These are phyloP conservation scores for Lycaena phlaeas DNA, from an alignment of 2,888 invertebrate genomes.

Conservation along the genomic window DNA sequence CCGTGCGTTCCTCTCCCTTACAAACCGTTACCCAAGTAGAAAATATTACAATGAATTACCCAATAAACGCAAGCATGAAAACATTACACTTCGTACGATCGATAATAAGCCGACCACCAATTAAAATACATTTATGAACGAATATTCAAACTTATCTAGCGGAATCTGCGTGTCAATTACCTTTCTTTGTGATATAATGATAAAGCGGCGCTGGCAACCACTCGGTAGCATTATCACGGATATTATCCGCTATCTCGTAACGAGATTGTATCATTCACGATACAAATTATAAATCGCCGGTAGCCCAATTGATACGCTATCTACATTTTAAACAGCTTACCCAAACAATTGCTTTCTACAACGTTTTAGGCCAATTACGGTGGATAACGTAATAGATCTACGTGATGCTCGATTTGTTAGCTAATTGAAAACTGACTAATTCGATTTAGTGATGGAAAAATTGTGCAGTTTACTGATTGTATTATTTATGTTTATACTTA, in stretches of 20 bases:
- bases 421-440: too few species aligned
- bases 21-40: too few species aligned
- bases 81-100: too few species aligned
- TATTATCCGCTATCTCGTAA: slow-evolving; percentile 19
- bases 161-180: slow-evolving; percentile 11
- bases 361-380: slow-evolving; percentile 14
- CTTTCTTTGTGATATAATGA: slow-evolving; percentile 15
- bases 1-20: too few species aligned
- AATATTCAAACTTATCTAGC: neutral
- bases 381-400: slow-evolving; percentile 13
- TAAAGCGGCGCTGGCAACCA: slow-evolving; percentile 14
- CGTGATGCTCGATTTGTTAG: neutral
- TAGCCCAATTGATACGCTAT: slow-evolving; percentile 16
- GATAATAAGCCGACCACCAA: too few species aligned
- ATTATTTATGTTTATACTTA: too few species aligned
- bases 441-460: neutral
- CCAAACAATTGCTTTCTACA: slow-evolving; percentile 19
- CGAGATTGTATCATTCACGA: slow-evolving; percentile 17
- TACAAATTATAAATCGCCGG: slow-evolving; percentile 19
- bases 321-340: slow-evolving; percentile 14
- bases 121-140: too few species aligned
- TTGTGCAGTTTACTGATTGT: too few species aligned
- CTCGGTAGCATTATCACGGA: slow-evolving; percentile 17
- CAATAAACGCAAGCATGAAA: too few species aligned
- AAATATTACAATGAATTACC: too few species aligned